Evolutionary conservation across 1,140 invertebrate species (phyloP).

Genomic region (Antheraea mylitta): DNA sequence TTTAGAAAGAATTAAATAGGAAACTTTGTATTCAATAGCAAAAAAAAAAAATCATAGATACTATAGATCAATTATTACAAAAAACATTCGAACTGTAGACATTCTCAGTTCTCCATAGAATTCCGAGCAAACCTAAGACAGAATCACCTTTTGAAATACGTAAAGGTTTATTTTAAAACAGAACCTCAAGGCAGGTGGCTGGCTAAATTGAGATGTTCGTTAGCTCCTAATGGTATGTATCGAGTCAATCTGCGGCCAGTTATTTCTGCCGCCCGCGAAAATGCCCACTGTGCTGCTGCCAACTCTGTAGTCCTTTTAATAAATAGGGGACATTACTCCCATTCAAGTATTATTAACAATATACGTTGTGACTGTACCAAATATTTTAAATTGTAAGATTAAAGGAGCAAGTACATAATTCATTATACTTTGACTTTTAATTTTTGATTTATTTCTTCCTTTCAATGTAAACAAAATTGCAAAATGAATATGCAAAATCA

Average conservation of each 20-base stretch:
- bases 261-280: slow-evolving; percentile 43
- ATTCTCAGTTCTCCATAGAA: slow-evolving; percentile 1
- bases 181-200: slow-evolving; percentile 34
- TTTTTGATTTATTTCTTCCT: too few species aligned
- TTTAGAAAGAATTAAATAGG: too few species aligned
- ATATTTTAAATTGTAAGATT: too few species aligned
- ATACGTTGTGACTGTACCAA: not conserved
- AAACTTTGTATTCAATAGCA: not conserved
- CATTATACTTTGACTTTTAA: too few species aligned
- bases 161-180: slow-evolving; percentile 25
- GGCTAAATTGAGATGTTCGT: slow-evolving; percentile 49
- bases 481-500: too few species aligned
- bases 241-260: slow-evolving; percentile 41
- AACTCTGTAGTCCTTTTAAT: slow-evolving; percentile 28
- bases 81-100: not conserved
- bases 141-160: slow-evolving; percentile 21
- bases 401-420: too few species aligned
- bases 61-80: slow-evolving; percentile 11
- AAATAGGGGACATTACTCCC: slow-evolving; percentile 13
- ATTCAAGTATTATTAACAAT: not conserved
- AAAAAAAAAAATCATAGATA: not conserved
- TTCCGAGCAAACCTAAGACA: slow-evolving; percentile 22
- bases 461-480: too few species aligned
- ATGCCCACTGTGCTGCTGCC: slow-evolving; percentile 20
- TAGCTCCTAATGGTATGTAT: slow-evolving; percentile 45